phyloP scores from a whole-genome alignment of 2,888 invertebrate genomes.

The Acleris sparsana region DNA sequence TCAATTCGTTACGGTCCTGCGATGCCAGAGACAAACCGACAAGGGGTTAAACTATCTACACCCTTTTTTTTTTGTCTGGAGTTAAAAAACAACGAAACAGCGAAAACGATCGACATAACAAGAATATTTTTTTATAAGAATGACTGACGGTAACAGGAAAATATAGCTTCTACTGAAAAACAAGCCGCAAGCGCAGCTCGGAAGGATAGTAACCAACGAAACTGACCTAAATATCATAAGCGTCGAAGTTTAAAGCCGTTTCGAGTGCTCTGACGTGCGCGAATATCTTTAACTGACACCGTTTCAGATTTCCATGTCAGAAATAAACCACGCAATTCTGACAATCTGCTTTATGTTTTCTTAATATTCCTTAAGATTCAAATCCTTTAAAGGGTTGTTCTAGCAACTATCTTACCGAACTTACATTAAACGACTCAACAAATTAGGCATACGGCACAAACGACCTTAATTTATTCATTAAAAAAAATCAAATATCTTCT shows the following conservation, averaged over 20 bases:
- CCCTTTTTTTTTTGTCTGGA: no score
- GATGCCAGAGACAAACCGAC: no score
- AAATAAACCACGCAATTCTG: conserved; percentile 12
- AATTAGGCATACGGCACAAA: neutral
- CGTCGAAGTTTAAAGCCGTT: conserved; percentile 6
- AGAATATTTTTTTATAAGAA: no score
- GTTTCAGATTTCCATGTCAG: conserved; percentile 22
- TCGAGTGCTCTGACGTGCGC: conserved; percentile 33
- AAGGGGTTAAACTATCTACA: no score
- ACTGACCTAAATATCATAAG: conserved; percentile 27
- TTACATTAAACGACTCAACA: no score
- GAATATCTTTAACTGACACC: conserved; percentile 26
- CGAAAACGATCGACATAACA: no score
- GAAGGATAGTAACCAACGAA: conserved; percentile 6
- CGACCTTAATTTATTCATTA: neutral
- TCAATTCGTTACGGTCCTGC: no score
- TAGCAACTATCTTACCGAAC: neutral
- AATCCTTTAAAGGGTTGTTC: neutral
- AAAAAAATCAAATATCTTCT: conserved; percentile 37
- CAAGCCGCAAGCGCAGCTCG: neutral
- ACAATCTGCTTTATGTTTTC: neutral
- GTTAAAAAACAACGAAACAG: no score
- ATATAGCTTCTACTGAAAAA: neutral
- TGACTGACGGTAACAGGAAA: no score
- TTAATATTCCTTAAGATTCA: no score